phyloP scores from a whole-genome alignment of 2,797 vertebrate species.

The Brachyrhaphis roseni region DNA sequence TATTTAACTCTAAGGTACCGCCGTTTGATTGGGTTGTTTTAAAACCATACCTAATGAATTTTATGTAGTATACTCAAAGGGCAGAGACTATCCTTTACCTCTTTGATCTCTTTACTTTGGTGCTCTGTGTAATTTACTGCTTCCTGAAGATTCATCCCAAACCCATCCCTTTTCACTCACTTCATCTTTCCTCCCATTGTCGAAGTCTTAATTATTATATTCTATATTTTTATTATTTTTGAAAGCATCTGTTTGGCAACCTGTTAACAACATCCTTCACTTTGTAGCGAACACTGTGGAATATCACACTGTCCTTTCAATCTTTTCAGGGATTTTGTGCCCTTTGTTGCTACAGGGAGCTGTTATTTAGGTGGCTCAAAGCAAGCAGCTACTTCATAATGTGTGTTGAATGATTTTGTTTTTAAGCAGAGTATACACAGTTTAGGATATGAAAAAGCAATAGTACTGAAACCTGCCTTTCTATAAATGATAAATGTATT shows the following conservation, averaged over 20 bases:
- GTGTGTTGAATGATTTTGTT: neutral
- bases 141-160: slow-evolving; percentile 14
- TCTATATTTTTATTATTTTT: neutral
- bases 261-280: slow-evolving; percentile 6
- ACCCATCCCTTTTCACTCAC: neutral
- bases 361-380: slow-evolving; percentile 41
- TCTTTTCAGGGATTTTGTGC: slow-evolving; percentile 36
- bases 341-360: slow-evolving; percentile 32
- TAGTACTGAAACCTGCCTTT: slow-evolving; percentile 18
- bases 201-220: slow-evolving; percentile 24
- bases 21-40: slow-evolving; percentile 20
- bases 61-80: slow-evolving; percentile 1
- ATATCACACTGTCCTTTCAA: slow-evolving; percentile 32
- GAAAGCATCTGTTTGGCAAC: slow-evolving; percentile 8
- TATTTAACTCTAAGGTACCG: slow-evolving; percentile 61
- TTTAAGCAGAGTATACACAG: slow-evolving; percentile 23
- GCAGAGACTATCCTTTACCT: slow-evolving; percentile 44
- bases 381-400: slow-evolving; percentile 32
- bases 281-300: slow-evolving; percentile 39
- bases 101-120: slow-evolving; percentile 19
- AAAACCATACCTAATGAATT: neutral
- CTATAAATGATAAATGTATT: slow-evolving; percentile 24
- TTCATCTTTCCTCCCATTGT: slow-evolving; percentile 24
- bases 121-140: slow-evolving; percentile 28
- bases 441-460: slow-evolving; percentile 52